These are phyloP conservation scores for Sialis lutaria DNA, from an alignment of 2,888 invertebrate species.

Conservation along the genomic window DNA sequence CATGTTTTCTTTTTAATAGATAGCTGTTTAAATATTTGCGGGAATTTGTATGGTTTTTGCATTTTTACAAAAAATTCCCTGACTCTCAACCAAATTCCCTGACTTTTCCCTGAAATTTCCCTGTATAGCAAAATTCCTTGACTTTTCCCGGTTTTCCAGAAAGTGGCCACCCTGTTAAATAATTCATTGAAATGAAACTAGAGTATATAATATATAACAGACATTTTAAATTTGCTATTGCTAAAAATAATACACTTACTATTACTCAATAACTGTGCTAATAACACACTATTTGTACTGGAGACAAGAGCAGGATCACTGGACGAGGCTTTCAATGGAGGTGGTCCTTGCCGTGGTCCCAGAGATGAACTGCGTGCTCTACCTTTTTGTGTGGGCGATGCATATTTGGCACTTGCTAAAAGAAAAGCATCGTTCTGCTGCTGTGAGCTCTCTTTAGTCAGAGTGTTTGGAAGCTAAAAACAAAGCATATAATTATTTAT, in stretches of 20 bases:
- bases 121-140: too few relatives aligned
- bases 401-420: background rate
- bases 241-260: slow-evolving; percentile 32
- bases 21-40: too few relatives aligned
- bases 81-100: too few relatives aligned
- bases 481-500: background rate
- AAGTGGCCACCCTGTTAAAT: too few relatives aligned
- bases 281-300: slow-evolving; percentile 50
- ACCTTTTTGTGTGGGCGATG: slow-evolving; percentile 1
- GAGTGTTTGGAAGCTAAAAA: background rate
- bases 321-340: slow-evolving; percentile 52
- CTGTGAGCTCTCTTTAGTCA: background rate
- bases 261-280: slow-evolving; percentile 66
- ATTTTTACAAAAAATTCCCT: too few relatives aligned
- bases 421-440: background rate
- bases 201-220: background rate
- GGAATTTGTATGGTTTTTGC: too few relatives aligned
- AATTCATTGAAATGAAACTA: too few relatives aligned
- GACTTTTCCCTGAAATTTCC: too few relatives aligned
- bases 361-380: slow-evolving; percentile 36
- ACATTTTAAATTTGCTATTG: background rate
- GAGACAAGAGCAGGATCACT: slow-evolving; percentile 56
- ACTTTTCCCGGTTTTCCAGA: too few relatives aligned
- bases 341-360: slow-evolving; percentile 29
- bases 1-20: too few relatives aligned